Conservation (phyloP, 2,888 invertebrate genomes). For the Taenaris catops region DNA sequence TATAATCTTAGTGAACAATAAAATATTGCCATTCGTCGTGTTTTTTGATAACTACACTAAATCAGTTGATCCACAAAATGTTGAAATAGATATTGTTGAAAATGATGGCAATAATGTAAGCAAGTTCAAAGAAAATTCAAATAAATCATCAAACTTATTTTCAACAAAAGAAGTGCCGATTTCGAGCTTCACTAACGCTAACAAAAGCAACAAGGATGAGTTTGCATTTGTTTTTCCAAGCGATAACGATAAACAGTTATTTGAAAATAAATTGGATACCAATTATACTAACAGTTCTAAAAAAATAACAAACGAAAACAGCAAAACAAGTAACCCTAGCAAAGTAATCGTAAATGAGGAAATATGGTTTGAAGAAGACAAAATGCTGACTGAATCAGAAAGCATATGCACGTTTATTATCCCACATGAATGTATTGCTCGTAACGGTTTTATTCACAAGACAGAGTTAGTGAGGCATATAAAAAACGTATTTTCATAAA, state of each 20-base stretch:
- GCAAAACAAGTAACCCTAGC: slow-evolving; percentile 9
- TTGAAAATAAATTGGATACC: slow-evolving; percentile 10
- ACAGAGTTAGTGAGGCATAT: slow-evolving; percentile 28
- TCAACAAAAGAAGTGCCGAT: slow-evolving; percentile 1
- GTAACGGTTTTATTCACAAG: slow-evolving; percentile 42
- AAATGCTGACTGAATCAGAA: slow-evolving; percentile 32
- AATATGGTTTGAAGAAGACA: slow-evolving; percentile 25
- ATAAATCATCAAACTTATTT: slow-evolving; percentile 12
- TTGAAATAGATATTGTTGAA: background rate
- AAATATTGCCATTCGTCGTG: slow-evolving; percentile 4
- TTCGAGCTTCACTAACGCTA: too few species aligned
- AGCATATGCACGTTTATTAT: slow-evolving; percentile 49
- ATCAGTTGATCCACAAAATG: background rate
- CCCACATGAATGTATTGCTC: slow-evolving; percentile 39
- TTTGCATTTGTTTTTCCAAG: slow-evolving; percentile 44
- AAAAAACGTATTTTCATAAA: too few species aligned
- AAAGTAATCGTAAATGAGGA: slow-evolving; percentile 24
- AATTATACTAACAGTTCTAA: slow-evolving; percentile 3
- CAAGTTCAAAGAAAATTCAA: background rate
- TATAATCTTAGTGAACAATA: slow-evolving; percentile 24
- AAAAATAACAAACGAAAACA: slow-evolving; percentile 2
- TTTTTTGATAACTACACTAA: slow-evolving; percentile 3
- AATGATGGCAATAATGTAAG: slow-evolving; percentile 2
- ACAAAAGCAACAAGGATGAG: slow-evolving; percentile 29
- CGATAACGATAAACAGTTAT: slow-evolving; percentile 18